A percentile compares a stretch with the other conserved stretches of the same genome.
These are phyloP conservation scores for Falcaria lacertinaria DNA, from an alignment of 2,888 invertebrate species.

Conservation along the genomic window DNA sequence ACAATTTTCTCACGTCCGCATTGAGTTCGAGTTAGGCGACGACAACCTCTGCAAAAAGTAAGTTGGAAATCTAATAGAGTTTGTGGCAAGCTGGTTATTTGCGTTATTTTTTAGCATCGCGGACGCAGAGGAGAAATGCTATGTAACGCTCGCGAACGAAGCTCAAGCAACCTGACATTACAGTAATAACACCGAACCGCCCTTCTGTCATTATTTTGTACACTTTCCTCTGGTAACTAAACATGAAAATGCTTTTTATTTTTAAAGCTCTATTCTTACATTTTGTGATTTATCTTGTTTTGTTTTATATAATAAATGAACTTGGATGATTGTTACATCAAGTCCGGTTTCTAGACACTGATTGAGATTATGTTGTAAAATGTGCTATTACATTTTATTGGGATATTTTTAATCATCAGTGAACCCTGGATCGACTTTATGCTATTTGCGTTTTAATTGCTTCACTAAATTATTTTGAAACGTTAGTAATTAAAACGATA, in stretches of 20 bases:
- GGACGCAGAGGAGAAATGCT: slow-evolving; percentile 63
- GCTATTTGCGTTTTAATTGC: too few species aligned
- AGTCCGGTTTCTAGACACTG: background rate
- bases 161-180: slow-evolving; percentile 71
- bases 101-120: slow-evolving; percentile 69
- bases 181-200: slow-evolving; percentile 70
- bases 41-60: slow-evolving; percentile 73
- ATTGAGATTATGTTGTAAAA: background rate
- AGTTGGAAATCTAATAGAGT: slow-evolving; percentile 76
- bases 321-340: background rate
- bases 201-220: slow-evolving; percentile 73
- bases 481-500: too few species aligned
- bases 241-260: slow-evolving; percentile 50
- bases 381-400: background rate
- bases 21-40: slow-evolving; percentile 70
- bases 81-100: slow-evolving; percentile 73
- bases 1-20: slow-evolving; percentile 73
- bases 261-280: slow-evolving; percentile 46
- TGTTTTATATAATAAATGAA: slow-evolving; percentile 3
- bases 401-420: background rate
- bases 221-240: slow-evolving; percentile 65
- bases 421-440: background rate
- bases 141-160: slow-evolving; percentile 70
- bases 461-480: too few species aligned
- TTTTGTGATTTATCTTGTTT: slow-evolving; percentile 34